A percentile compares a stretch with the other conserved stretches of the same genome.
These are phyloP conservation scores for Meteorus sp. DNA, from an alignment of 1,140 invertebrate genomes.

Conservation along the genomic window DNA sequence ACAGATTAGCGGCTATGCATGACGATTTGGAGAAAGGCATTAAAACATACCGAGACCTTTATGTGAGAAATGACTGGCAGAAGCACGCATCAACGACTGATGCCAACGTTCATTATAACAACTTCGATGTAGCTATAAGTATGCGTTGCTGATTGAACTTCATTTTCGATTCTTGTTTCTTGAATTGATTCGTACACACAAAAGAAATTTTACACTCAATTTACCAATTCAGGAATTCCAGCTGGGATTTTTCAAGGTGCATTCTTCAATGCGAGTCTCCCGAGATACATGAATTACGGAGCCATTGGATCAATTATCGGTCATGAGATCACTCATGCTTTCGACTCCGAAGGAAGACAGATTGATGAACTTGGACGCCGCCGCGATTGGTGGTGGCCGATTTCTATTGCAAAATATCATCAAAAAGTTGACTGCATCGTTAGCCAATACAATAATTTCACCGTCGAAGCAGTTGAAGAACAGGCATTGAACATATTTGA, in stretches of 20 bases:
- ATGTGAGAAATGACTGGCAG: not conserved
- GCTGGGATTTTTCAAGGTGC: not conserved
- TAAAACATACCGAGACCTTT: not conserved
- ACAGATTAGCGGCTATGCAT: not conserved
- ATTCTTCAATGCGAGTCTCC: not conserved
- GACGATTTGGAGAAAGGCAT: not conserved
- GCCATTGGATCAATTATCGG: constrained; percentile 74
- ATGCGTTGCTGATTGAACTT: no score
- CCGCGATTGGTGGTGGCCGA: not conserved
- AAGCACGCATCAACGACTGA: no score
- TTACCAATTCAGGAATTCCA: not conserved
- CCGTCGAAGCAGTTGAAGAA: not conserved
- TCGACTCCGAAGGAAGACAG: constrained; percentile 70
- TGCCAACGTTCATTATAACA: no score
- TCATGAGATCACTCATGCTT: constrained; percentile 79
- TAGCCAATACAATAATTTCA: constrained; percentile 1
- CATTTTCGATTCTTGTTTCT: no score
- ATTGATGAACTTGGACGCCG: constrained; percentile 69
- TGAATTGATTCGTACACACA: no score
- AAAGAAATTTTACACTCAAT: no score
- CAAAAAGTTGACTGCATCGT: not conserved
- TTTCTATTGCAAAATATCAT: not conserved
- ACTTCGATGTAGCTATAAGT: no score
- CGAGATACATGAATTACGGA: constrained; percentile 68
- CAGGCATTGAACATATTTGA: not conserved